Conservation (phyloP, 2,797 vertebrate genomes). For the Sarcophilus harrisii region DNA sequence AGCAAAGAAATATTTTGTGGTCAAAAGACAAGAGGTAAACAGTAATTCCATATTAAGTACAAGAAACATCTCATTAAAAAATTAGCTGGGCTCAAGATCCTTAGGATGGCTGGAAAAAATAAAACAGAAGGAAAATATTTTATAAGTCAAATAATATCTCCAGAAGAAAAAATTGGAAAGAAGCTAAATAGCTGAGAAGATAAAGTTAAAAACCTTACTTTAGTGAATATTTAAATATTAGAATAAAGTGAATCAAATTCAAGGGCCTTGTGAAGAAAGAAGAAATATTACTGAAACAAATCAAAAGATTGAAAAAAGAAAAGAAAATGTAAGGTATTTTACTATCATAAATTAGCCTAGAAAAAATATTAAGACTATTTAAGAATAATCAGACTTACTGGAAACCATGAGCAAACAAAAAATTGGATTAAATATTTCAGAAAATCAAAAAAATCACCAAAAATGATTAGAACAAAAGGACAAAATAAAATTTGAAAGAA, state of each 20-base stretch:
- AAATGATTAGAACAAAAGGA: no score
- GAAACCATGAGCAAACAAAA: not conserved
- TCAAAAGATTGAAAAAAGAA: not conserved
- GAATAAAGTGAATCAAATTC: not conserved
- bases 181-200: not conserved
- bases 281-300: not conserved
- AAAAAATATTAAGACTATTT: not conserved
- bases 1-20: not conserved
- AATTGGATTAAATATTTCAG: not conserved
- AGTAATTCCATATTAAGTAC: not conserved
- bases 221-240: not conserved
- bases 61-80: not conserved
- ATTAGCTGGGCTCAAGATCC: not conserved
- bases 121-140: not conserved
- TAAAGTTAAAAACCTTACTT: not conserved
- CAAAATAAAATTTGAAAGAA: no score
- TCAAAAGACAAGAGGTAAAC: not conserved
- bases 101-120: not conserved
- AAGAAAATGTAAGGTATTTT: not conserved
- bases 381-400: not conserved
- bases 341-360: not conserved
- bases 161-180: not conserved
- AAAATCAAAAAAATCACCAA: not conserved
- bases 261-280: not conserved
- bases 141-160: not conserved